phyloP scores from a whole-genome alignment of 2,888 invertebrate species.

The Volucella zonaria region DNA sequence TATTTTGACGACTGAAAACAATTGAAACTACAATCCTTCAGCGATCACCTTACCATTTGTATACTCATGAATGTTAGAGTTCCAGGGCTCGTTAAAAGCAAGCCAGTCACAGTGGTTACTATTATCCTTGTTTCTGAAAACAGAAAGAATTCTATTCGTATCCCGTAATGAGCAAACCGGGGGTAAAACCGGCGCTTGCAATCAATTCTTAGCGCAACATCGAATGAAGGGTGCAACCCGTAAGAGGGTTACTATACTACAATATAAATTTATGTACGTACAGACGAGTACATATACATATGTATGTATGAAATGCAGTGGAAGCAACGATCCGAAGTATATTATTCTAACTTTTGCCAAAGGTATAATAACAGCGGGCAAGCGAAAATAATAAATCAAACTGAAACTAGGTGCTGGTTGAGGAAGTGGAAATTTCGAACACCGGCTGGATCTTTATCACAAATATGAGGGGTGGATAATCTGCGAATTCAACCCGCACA shows the following conservation, averaged over 20 bases:
- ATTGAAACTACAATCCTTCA: conserved; percentile 54
- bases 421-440: conserved; percentile 48
- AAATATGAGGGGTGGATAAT: conserved; percentile 63
- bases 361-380: conserved; percentile 55
- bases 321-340: conserved; percentile 53
- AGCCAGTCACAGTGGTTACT: conserved; percentile 51
- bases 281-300: too few species aligned
- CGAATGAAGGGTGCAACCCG: conserved; percentile 55
- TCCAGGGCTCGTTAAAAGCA: conserved; percentile 67
- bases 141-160: conserved; percentile 43
- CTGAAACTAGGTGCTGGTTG: conserved; percentile 63
- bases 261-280: too few species aligned
- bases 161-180: conserved; percentile 48
- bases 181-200: conserved; percentile 47
- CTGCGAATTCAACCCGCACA: conserved; percentile 65
- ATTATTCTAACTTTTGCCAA: conserved; percentile 71
- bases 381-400: conserved; percentile 66
- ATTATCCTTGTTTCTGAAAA: conserved; percentile 42
- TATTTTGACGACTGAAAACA: conserved; percentile 30
- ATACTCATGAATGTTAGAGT: conserved; percentile 43
- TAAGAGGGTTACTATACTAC: conserved; percentile 55
- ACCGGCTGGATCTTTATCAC: conserved; percentile 35
- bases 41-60: conserved; percentile 53
- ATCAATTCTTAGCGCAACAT: conserved; percentile 36
- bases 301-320: too few species aligned